A percentile compares a stretch with the other conserved stretches of the same genome.
Conservation (phyloP, 2,888 invertebrate species). For the Cerceris rybyensis region DNA sequence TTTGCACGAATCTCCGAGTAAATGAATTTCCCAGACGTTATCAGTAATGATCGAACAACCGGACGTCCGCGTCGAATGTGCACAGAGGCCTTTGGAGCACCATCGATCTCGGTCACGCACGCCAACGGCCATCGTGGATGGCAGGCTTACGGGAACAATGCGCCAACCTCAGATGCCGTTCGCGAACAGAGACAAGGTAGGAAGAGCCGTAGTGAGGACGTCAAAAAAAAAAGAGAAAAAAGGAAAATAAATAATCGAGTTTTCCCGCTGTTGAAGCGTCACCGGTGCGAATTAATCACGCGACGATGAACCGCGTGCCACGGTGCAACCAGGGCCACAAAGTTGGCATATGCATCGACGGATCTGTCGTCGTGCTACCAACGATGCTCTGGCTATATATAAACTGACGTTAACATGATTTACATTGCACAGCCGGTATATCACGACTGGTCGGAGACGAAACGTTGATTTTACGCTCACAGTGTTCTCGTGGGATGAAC, state of each 20-base stretch:
- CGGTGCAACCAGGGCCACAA: constrained; percentile 58
- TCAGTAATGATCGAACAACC: constrained; percentile 1
- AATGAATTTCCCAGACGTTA: constrained; percentile 17
- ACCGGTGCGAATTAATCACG: constrained; percentile 71
- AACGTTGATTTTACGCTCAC: constrained; percentile 14
- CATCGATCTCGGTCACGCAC: constrained; percentile 40
- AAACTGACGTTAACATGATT: constrained; percentile 1
- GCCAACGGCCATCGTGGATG: constrained; percentile 1
- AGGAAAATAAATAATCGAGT: constrained; percentile 14
- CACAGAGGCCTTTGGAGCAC: constrained; percentile 4
- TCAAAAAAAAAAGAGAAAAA: constrained; percentile 10
- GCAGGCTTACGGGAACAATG: constrained; percentile 32
- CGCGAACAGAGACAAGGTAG: constrained; percentile 26
- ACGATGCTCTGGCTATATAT: constrained; percentile 54
- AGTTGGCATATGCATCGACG: constrained; percentile 19
- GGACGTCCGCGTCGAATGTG: constrained; percentile 1
- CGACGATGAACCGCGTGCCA: constrained; percentile 66
- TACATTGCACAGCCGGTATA: no score
- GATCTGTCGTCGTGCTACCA: constrained; percentile 47
- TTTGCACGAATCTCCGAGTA: not conserved
- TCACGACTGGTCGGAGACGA: not conserved
- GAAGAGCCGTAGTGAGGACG: constrained; percentile 24
- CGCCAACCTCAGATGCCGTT: constrained; percentile 10
- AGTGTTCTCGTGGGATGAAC: not conserved
- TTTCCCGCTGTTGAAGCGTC: constrained; percentile 45